These are phyloP conservation scores for Clarias macrocephalus DNA, from an alignment of 2,113 vertebrate species.

Conservation along the genomic window DNA sequence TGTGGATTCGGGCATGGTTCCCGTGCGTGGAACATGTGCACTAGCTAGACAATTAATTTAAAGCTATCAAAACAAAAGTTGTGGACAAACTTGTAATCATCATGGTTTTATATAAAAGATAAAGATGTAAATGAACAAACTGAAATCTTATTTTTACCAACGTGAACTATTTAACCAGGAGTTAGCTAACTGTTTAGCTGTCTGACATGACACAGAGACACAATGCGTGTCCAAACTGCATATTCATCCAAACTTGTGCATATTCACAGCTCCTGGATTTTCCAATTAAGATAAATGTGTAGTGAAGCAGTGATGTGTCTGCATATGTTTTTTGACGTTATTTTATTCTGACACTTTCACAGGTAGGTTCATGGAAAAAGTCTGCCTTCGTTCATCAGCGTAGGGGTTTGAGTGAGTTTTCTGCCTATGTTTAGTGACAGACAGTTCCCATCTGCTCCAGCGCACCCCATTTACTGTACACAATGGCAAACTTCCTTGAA, in stretches of 20 bases:
- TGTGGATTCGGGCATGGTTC: too few relatives aligned
- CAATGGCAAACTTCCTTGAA: not conserved
- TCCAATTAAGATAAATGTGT: not conserved
- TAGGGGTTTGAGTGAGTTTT: not conserved
- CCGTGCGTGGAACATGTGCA: not conserved
- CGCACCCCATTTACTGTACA: not conserved
- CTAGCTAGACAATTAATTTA: not conserved
- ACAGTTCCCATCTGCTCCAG: conserved; percentile 4
- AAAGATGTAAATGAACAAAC: not conserved
- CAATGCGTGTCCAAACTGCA: not conserved
- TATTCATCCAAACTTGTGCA: not conserved
- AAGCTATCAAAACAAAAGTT: not conserved
- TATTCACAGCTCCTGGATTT: not conserved
- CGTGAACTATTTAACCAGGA: not conserved
- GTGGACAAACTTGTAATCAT: not conserved
- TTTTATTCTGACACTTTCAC: not conserved
- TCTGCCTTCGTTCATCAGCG: not conserved
- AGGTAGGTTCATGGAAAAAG: not conserved
- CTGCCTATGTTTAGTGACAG: not conserved
- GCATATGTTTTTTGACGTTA: not conserved
- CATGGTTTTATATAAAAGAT: not conserved
- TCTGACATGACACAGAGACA: not conserved
- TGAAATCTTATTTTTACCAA: not conserved
- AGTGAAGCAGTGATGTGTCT: not conserved
- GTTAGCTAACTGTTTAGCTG: not conserved